Evolutionary conservation across 1,140 invertebrate species (phyloP), one percentile per base, ranked within the genome.

Genomic region (Pseudomyrmex pallidus): DNA sequence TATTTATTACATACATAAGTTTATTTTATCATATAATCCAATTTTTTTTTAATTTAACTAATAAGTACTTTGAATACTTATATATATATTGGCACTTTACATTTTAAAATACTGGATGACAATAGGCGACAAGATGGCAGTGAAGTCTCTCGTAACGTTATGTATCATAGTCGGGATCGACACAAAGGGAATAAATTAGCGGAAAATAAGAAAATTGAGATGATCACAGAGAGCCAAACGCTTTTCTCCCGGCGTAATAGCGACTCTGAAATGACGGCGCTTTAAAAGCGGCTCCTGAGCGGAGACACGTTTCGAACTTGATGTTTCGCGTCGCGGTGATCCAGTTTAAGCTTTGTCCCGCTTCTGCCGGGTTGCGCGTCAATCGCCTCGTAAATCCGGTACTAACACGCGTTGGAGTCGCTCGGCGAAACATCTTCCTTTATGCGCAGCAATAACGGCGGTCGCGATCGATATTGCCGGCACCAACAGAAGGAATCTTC

Each of bases 371-470:
- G 66, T 35, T 72, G 20, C 66, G 64, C 54, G 76, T 80, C 76
- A 80, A 80, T 80, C 76, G 76, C 54, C 66, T 61, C 66, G 76
- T 80, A 80, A 80, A 80, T 80, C 76, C 66, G 44, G 66, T 46
- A 72, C 76, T 72, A 80, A 80, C 66, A 80, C 76, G 76, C 66
- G 54, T 59, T 64, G 64, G 35, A 78, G 54, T 59, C 76, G 76
- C 76, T 80, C 66, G 50, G 54, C 66, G 76, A 50, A 80, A 80
- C 76, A 72, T 72, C 76, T 78, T 78, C 76, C 76, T 80, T 80
- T 80, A 80, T 80, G 67, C 76, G 20, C 66, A 54, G 46, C 66
- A 48, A 72, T 80, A 70, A 80, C 66, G 76, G 44, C 54, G 50
- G 20, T 52, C 50, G 67, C 67, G 76, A 80, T 80, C 76, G 76